phyloP scores from a whole-genome alignment of 2,113 vertebrate genomes.

The Bufo bufo region DNA sequence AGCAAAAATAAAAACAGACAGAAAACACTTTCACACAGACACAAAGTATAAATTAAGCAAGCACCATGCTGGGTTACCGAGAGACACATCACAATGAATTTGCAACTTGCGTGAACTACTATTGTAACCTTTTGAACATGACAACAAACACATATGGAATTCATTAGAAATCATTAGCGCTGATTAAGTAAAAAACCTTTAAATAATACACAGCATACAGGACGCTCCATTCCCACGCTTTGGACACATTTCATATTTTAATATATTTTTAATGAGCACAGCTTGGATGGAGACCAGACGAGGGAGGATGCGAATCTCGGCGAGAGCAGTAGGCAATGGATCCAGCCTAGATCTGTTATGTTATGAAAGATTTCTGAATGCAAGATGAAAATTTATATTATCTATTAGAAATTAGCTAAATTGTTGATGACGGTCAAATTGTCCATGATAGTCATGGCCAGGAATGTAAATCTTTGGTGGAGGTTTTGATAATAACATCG shows the following conservation, averaged over 20 bases:
- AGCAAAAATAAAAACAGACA: background rate
- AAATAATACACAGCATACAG: constrained; percentile 46
- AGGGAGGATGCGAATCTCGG: constrained; percentile 63
- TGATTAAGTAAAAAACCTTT: constrained; percentile 10
- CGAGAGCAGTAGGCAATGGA: constrained; percentile 64
- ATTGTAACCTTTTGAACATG: constrained; percentile 16
- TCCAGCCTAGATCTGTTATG: constrained; percentile 66
- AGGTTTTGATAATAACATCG: constrained; percentile 61
- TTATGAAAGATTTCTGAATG: constrained; percentile 69
- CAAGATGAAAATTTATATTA: constrained; percentile 70
- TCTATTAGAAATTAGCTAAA: constrained; percentile 75
- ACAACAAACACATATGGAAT: constrained; percentile 45
- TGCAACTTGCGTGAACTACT: constrained; percentile 8
- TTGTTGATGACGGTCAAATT: constrained; percentile 66
- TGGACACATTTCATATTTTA: constrained; percentile 67
- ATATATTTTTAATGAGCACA: constrained; percentile 65
- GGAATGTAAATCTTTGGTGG: constrained; percentile 67
- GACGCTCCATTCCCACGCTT: constrained; percentile 64
- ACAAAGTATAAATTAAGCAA: background rate
- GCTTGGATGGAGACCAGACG: constrained; percentile 64
- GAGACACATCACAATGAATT: constrained; percentile 14
- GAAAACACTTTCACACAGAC: constrained; percentile 13
- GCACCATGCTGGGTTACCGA: background rate
- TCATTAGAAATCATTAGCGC: constrained; percentile 30
- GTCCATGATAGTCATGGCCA: constrained; percentile 66